Conservation (phyloP, 92 coral and sea anemone species). For the Umimayanthus kanabou region DNA sequence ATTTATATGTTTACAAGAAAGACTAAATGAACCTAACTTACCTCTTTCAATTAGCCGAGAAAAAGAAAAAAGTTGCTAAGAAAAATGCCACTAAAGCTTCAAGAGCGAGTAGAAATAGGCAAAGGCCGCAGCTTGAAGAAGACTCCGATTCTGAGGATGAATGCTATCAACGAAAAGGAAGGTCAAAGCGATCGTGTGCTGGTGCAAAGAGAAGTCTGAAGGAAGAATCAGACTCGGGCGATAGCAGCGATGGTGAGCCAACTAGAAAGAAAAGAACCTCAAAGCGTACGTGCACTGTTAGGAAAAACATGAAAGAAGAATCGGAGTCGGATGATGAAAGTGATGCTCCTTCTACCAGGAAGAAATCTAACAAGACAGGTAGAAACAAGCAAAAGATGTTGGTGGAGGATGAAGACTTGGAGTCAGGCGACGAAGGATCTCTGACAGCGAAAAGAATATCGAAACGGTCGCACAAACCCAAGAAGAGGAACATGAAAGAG, state of each 20-base stretch:
- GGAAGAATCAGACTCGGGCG: constrained; percentile 24
- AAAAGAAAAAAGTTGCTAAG: constrained; percentile 29
- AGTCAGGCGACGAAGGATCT: neutral
- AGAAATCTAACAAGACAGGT: neutral
- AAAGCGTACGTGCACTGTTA: neutral
- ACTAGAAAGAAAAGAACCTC: constrained; percentile 20
- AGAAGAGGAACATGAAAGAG: neutral
- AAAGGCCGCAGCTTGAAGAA: constrained; percentile 2
- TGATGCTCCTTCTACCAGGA: neutral
- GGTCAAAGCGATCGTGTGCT: constrained; percentile 7
- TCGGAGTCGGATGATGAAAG: constrained; percentile 42
- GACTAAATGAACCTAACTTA: too few species aligned
- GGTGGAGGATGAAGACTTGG: neutral
- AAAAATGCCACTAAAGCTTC: constrained; percentile 13
- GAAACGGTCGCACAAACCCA: neutral
- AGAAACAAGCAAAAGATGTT: neutral
- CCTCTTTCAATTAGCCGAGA: constrained; percentile 1
- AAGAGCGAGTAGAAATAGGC: constrained; percentile 9
- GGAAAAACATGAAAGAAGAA: constrained; percentile 31
- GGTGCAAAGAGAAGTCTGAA: constrained; percentile 11
- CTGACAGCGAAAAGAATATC: neutral
- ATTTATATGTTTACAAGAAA: too few species aligned
- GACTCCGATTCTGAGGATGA: constrained; percentile 35
- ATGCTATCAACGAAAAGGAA: neutral
- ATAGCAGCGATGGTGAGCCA: constrained; percentile 14